Evolutionary conservation across 2,797 vertebrate genomes (phyloP), one percentile per base, ranked within the genome.

Genomic region (Neoniphon sammara): DNA sequence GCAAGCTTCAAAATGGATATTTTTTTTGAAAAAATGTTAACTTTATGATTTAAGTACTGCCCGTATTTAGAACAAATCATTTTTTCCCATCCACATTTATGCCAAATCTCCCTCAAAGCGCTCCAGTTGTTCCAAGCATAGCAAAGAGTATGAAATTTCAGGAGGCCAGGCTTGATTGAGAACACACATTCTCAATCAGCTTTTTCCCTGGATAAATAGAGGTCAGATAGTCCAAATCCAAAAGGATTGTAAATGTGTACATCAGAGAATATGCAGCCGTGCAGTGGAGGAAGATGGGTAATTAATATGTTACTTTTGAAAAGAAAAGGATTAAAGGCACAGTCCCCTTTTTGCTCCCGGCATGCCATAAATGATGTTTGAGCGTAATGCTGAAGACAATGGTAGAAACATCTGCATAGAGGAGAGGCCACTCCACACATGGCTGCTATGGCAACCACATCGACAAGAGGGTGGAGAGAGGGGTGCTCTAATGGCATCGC

Each of bases 381-480:
- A 77, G 50, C 52, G 47, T 20, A 56, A 57, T 75, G 63, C 50
- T 63, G 20, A 46, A 78, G 72, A 82, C 73, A 84, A 75, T 56
- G 39, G 62, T 63, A 70, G 71, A 77, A 78, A 84, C 70, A 88
- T 88, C 76, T 80, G 74, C 74, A 79, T 66, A 62, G 82, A 86
- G 63, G 64, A 87, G 83, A 88, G 73, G 75, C 83, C 71, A 78
- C 82, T 89, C 84, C 61, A 82, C 80, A 79, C 77, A 64, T 36
- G 70, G 91, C 88, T 92, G 87, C 91, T 66, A 92, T 92, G 89
- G 92, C 82, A 93, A 93, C 92, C 74, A 50, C 80, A 89, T 81
- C 70, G 75, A 86, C 79, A 57, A 73, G 84, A 75, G 73, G 74
- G 81, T 68, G 81, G 69, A 63, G 54, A 15, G 31, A 78, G 31